Evolutionary conservation across 2,797 vertebrate genomes (phyloP).

Genomic region (Xyrichtys novacula): DNA sequence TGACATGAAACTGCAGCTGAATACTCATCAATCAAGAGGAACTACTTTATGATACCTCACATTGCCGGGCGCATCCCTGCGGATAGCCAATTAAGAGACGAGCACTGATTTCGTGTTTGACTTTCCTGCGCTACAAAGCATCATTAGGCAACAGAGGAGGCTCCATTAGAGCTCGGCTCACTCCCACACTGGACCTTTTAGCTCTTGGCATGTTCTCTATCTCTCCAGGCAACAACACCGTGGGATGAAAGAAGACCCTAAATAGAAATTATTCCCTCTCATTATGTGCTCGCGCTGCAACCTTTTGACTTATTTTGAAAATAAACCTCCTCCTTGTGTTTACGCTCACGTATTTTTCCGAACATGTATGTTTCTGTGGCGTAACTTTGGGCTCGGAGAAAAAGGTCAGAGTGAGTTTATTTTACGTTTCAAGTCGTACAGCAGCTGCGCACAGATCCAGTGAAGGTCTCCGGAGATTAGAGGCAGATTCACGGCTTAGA

Average conservation of each 20-base stretch:
- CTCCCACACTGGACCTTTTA: slow-evolving; percentile 75
- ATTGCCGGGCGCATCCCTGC: slow-evolving; percentile 33
- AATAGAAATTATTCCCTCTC: slow-evolving; percentile 64
- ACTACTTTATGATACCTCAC: slow-evolving; percentile 1
- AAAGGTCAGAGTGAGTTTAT: neutral
- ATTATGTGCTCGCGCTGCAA: slow-evolving; percentile 41
- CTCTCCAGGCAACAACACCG: slow-evolving; percentile 48
- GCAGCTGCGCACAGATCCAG: slow-evolving; percentile 19
- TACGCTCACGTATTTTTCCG: slow-evolving; percentile 16
- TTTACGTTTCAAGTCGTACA: neutral
- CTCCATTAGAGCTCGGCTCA: slow-evolving; percentile 38
- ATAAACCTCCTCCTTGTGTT: slow-evolving; percentile 25
- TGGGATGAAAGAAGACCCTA: slow-evolving; percentile 64
- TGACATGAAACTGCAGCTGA: slow-evolving; percentile 4
- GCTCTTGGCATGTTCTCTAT: slow-evolving; percentile 55
- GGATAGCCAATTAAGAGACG: slow-evolving; percentile 72
- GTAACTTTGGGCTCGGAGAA: neutral
- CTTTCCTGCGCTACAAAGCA: slow-evolving; percentile 73
- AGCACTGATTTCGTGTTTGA: slow-evolving; percentile 72
- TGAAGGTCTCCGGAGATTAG: slow-evolving; percentile 36
- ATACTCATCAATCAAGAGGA: slow-evolving; percentile 38
- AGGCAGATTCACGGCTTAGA: slow-evolving; percentile 11
- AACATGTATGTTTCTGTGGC: neutral
- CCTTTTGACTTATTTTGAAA: slow-evolving; percentile 57
- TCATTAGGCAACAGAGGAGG: slow-evolving; percentile 69